Evolutionary conservation across 2,113 vertebrate genomes (phyloP).

Genomic region (Zootoca vivipara): DNA sequence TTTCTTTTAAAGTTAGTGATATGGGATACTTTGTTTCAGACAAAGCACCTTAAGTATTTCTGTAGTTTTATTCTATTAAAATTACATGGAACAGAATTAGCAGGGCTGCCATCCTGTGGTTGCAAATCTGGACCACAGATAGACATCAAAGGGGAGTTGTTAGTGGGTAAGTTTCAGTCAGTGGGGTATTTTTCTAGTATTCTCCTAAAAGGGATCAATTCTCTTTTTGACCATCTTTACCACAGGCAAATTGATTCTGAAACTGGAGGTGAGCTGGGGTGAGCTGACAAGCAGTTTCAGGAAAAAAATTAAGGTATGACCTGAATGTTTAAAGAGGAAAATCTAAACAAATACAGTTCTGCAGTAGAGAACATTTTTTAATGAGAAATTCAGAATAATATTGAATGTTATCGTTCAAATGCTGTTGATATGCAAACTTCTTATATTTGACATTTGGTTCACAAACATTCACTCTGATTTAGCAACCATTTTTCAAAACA

Average conservation of each 20-base stretch:
- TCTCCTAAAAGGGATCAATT: background rate
- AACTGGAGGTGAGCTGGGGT: background rate
- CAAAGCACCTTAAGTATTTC: background rate
- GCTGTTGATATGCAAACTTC: background rate
- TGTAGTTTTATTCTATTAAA: background rate
- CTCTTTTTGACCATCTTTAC: background rate
- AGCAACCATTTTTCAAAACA: background rate
- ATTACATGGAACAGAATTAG: background rate
- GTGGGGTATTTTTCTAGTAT: background rate
- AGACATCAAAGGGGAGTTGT: background rate
- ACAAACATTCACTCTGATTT: background rate
- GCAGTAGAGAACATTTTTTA: background rate
- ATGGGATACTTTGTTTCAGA: background rate
- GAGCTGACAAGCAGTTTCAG: background rate
- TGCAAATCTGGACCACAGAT: background rate
- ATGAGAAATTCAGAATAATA: background rate
- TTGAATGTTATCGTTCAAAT: background rate
- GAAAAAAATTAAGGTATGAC: background rate
- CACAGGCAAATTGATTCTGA: constrained; percentile 3
- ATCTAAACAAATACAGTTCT: background rate
- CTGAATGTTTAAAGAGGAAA: background rate
- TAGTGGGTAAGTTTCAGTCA: background rate
- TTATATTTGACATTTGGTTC: background rate
- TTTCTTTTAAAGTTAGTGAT: no score
- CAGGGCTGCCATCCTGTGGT: background rate